phyloP scores from a whole-genome alignment of 2,113 vertebrate genomes.

The Nycticorax nycticorax region DNA sequence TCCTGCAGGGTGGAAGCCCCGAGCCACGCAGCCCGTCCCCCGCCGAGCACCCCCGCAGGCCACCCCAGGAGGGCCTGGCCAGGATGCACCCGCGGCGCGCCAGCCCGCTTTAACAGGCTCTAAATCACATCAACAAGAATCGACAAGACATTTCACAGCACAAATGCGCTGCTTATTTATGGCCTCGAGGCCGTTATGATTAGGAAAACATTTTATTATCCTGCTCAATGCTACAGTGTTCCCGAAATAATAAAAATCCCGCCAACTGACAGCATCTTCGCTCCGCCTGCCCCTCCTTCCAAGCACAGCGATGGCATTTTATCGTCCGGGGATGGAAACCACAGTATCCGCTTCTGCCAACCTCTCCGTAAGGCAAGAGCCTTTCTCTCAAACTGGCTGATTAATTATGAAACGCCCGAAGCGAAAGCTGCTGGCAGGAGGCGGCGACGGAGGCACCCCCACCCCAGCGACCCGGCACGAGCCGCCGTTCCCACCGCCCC shows the following conservation, averaged over 20 bases:
- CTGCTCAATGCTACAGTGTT: neutral
- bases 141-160: neutral
- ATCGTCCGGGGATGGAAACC: fast-evolving
- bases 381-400: neutral
- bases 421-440: neutral
- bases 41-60: fast-evolving
- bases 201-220: neutral
- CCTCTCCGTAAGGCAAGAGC: neutral
- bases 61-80: neutral
- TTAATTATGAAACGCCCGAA: neutral
- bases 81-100: fast-evolving
- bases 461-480: neutral
- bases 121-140: neutral
- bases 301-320: neutral
- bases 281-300: fast-evolving
- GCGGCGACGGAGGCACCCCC: neutral
- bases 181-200: neutral
- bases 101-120: neutral
- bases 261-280: neutral
- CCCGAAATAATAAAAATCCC: neutral
- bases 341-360: neutral
- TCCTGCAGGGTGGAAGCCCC: neutral
- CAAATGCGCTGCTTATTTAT: neutral
- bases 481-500: fast-evolving
- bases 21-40: neutral